Base-by-base conservation (phyloP, 1,140 invertebrate species). In the Zaprionus tsacasi region DNA sequence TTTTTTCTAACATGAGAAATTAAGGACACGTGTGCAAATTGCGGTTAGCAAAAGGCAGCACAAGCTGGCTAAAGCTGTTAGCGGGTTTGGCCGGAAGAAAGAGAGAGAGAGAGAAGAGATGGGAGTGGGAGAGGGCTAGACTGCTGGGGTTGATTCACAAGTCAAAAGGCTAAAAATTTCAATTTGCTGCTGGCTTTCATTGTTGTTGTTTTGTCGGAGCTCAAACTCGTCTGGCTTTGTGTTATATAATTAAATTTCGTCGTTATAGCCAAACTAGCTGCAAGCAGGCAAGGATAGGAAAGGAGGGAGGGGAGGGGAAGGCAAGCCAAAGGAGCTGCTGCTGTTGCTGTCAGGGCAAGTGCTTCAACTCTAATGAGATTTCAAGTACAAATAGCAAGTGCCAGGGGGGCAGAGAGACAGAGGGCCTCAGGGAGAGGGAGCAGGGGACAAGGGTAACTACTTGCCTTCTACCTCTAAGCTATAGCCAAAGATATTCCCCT, bases 321-420 rank as follows among this genome's bases (percentile, higher is more conserved):
- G 27, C 50, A 30, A 35, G 36, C 48, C 50, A 30, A 30, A 25
- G 45, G 12, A 17, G 43, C 35, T 52, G 63, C 33, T 71, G 60
- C 59, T 64, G 74, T 13, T 52, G 50, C n/a, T 71, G 72, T 81
- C 83, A 82, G 76, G 65, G 56, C 79, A 82, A 88, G 67, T 81
- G 78, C 83, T 89, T 88, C 65, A 89, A 89, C 73, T 88, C 82
- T 89, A 88, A 88, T 89, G 80, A 88, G 81, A 88, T 88, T 89
- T 88, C 85, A 83, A 88, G 83, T 89, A 81, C 85, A 81, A 88
- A 89, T 88, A 88, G 70, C 70, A 60, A 74, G 27, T 30, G 27
- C 27, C 27, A 30, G 21, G 21, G 21, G 21, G 21, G 21, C n/a
- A n/a, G 21, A 57, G 35, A 13, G 40, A 6, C 40, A 45, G n/a